Evolutionary conservation across 2,888 invertebrate species (phyloP).

Genomic region (Xanthorhoe spadicearia): DNA sequence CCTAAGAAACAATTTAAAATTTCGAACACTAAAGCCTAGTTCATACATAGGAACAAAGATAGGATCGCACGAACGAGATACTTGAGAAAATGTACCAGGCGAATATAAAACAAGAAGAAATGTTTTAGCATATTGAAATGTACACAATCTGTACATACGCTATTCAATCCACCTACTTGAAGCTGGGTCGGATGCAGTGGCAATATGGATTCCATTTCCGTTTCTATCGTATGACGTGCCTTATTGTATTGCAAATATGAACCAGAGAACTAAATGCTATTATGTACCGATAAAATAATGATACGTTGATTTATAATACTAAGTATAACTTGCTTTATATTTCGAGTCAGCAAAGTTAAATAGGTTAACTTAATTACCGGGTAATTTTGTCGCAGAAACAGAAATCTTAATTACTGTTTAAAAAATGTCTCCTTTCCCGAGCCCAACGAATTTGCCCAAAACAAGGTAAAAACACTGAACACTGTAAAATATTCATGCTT

Average conservation of each 20-base stretch:
- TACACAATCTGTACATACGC: neutral
- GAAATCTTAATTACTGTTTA: conserved; percentile 1
- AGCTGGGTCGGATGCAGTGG: conserved; percentile 8
- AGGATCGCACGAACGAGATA: too few species aligned
- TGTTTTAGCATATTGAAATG: neutral
- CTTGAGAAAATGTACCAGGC: too few species aligned
- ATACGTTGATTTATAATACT: too few species aligned
- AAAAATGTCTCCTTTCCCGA: conserved; percentile 1
- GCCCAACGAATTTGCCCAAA: conserved; percentile 16
- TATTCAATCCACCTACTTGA: conserved; percentile 6
- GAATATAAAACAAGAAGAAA: neutral
- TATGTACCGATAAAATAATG: too few species aligned
- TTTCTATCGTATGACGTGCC: neutral
- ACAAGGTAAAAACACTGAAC: conserved; percentile 19
- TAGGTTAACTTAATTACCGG: too few species aligned
- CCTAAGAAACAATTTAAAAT: too few species aligned
- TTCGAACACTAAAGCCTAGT: too few species aligned
- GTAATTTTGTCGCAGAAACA: neutral
- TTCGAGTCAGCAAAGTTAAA: neutral
- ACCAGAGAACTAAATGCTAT: neutral
- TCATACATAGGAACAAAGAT: too few species aligned
- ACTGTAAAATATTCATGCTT: conserved; percentile 40
- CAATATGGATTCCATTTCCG: conserved; percentile 16
- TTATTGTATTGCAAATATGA: neutral
- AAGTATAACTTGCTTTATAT: too few species aligned